Evolutionary conservation across 2,113 vertebrate genomes (phyloP).

Genomic region (Gorilla gorilla): DNA sequence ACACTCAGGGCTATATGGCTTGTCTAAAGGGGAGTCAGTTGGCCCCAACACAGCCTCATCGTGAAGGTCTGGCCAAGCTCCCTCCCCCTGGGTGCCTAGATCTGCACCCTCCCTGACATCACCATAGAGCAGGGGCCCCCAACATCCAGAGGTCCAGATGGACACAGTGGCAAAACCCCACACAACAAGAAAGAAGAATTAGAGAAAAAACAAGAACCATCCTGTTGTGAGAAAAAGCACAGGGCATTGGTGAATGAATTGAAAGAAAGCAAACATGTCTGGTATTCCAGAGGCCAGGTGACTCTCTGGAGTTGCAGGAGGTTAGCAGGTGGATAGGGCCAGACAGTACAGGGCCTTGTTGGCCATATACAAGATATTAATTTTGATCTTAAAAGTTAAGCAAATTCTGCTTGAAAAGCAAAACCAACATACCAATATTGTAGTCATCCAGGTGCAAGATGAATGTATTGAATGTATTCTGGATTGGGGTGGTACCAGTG

Average conservation of each 20-base stretch:
- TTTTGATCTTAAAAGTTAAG: background rate
- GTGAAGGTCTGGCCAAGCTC: background rate
- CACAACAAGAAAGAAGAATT: background rate
- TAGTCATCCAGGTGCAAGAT: background rate
- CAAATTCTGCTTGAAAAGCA: background rate
- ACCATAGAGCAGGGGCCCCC: background rate
- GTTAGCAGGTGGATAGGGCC: background rate
- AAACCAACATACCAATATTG: background rate
- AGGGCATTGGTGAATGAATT: background rate
- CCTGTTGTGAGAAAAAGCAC: background rate
- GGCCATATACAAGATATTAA: background rate
- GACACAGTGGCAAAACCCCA: background rate
- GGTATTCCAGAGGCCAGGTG: background rate
- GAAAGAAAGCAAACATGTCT: background rate
- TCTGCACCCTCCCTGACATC: background rate
- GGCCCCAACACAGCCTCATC: background rate
- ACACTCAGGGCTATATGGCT: rapidly evolving
- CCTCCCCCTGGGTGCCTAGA: background rate
- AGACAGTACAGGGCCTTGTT: background rate
- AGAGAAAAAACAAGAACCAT: background rate
- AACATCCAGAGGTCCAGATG: background rate
- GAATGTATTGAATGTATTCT: background rate
- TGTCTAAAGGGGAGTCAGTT: too few species aligned
- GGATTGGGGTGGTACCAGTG: background rate
- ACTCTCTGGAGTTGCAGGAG: too few species aligned